Evolutionary conservation across 2,888 invertebrate species (phyloP), one percentile per base, ranked within the genome.

Genomic region (Hydriomena furcata): DNA sequence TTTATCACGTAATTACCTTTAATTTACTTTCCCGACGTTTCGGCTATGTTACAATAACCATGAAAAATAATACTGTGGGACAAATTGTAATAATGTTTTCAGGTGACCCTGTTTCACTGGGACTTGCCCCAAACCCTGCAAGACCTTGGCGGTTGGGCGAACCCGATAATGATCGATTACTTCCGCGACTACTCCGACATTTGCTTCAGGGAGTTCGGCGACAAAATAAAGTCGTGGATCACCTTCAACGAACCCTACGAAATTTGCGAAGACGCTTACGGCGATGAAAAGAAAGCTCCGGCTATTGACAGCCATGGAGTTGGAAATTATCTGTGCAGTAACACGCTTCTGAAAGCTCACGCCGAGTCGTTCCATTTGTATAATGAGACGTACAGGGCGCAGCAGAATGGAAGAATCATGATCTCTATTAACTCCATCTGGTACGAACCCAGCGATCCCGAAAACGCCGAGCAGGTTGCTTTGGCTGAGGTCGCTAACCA

Each of bases 201-300:
- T 1, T 89, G 92, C 71, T 93, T 89, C 71, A 80, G 80, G 52
- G 79, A 87, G 48, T 93, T 92, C 59, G 93, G 93, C 21, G 89
- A 87, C 60, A 85, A 84, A 66, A 91, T 93, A 37, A 92, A 93
- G 61, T 86, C 87, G 4, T 95, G 94, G 94, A 92, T 94, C 34
- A 95, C 95, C 0, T 86, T 95, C 58, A 95, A 95, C 67, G 94
- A 94, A 65, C 94, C 94, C 0, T 90, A 85, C 47, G 90, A 91
- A 55, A 83, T 91, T 32, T 92, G 91, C 64, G 83, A 86, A 55
- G 82, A 84, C 37, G 92, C 91, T 71, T 85, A 94, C 64, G 92
- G 92, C 5, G 85, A 85, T 56, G 79, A 73, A 0, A 82, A 80
- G 59, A 90, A 89, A 55, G 92, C 92, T 5, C 92, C 92, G n/a